These are phyloP conservation scores for Philantomba maxwellii DNA, from an alignment of 2,113 vertebrate genomes.

Conservation along the genomic window DNA sequence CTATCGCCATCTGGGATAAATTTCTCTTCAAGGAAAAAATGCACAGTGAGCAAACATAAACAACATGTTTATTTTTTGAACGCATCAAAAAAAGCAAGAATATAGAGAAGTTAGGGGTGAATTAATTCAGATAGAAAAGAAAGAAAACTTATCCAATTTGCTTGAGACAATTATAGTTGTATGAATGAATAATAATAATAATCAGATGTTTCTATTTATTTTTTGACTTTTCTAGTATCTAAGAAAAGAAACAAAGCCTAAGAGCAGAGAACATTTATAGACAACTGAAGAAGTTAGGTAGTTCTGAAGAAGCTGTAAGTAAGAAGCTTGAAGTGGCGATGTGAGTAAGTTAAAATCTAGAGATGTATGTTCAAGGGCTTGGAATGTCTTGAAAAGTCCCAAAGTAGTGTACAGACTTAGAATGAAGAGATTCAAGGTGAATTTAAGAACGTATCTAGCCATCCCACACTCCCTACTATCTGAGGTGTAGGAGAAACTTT, in stretches of 20 bases:
- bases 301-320: background rate
- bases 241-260: background rate
- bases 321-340: background rate
- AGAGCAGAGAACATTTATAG: background rate
- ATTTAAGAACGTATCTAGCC: background rate
- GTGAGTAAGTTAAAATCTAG: background rate
- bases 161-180: background rate
- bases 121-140: constrained; percentile 6
- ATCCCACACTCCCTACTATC: background rate
- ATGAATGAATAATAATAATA: background rate
- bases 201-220: background rate
- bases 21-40: background rate
- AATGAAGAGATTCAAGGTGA: background rate
- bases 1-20: background rate
- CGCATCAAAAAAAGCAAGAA: background rate
- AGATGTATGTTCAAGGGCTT: background rate
- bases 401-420: background rate
- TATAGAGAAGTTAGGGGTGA: background rate
- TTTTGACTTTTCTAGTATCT: background rate
- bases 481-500: background rate
- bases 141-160: background rate
- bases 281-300: background rate
- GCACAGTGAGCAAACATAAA: background rate
- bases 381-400: background rate
- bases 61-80: background rate